Evolutionary conservation across 2,113 vertebrate species (phyloP).

Genomic region (Cromileptes altivelis): DNA sequence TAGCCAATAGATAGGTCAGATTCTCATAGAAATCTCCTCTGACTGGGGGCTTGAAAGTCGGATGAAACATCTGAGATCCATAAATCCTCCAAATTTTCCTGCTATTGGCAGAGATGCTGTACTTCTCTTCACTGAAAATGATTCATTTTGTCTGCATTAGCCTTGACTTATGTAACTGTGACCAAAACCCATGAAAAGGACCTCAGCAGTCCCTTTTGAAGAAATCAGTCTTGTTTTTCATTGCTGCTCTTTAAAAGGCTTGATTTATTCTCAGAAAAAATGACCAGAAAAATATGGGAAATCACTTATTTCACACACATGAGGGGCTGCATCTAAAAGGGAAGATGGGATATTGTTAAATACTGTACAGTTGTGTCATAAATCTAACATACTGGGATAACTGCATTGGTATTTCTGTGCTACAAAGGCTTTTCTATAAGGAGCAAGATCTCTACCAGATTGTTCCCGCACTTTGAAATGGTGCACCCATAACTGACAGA

Average conservation of each 20-base stretch:
- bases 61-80: constrained; percentile 54
- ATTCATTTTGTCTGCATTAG: constrained; percentile 34
- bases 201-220: constrained; percentile 11
- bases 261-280: constrained; percentile 16
- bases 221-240: constrained; percentile 17
- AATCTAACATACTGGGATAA: constrained; percentile 1
- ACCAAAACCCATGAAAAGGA: constrained; percentile 44
- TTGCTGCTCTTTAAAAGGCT: constrained; percentile 4
- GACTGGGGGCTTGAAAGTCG: constrained; percentile 10
- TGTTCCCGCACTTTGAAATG: background rate
- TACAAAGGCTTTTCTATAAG: background rate
- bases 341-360: constrained; percentile 10
- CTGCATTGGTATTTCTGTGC: constrained; percentile 12
- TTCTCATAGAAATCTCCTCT: constrained; percentile 20
- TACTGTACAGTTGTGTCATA: background rate
- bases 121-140: constrained; percentile 13
- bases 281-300: constrained; percentile 2
- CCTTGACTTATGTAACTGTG: constrained; percentile 34
- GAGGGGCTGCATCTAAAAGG: constrained; percentile 6
- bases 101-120: constrained; percentile 29
- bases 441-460: background rate
- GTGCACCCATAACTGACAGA: constrained; percentile 35
- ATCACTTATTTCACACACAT: background rate
- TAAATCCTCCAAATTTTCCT: constrained; percentile 34
- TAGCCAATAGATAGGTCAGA: constrained; percentile 4